These are phyloP conservation scores for Caenorhabditis doughertyi DNA, from an alignment of 2,888 invertebrate species.

Conservation along the genomic window DNA sequence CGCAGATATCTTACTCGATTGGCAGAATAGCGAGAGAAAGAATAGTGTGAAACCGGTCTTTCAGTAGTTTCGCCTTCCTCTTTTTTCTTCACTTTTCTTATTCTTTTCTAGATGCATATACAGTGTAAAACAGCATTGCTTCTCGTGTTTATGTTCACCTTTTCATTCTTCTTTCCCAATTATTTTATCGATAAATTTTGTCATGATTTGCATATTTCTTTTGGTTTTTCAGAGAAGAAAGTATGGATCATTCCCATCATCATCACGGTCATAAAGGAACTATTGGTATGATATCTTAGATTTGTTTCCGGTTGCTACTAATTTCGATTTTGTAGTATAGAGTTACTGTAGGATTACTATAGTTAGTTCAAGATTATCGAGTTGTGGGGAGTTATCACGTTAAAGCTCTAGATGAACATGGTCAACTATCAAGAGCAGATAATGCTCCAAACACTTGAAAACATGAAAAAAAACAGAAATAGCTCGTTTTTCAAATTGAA, in stretches of 20 bases:
- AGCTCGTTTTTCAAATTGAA: neutral
- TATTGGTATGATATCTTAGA: conserved; percentile 24
- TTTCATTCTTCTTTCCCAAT: conserved; percentile 1
- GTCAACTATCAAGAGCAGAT: too few relatives aligned
- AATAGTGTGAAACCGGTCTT: conserved; percentile 33
- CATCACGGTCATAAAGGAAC: conserved; percentile 53
- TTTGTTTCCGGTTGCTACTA: too few relatives aligned
- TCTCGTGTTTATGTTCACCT: conserved; percentile 18
- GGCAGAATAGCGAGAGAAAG: neutral
- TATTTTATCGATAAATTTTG: conserved; percentile 4
- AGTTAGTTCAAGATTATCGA: too few relatives aligned
- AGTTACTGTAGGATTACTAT: too few relatives aligned
- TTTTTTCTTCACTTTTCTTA: conserved; percentile 1
- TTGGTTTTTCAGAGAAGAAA: conserved; percentile 10
- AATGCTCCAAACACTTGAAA: too few relatives aligned
- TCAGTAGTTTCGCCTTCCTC: conserved; percentile 30
- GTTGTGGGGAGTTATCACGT: too few relatives aligned
- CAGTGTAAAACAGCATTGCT: conserved; percentile 21
- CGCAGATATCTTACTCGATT: conserved; percentile 18
- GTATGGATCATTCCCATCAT: conserved; percentile 50
- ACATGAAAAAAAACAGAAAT: too few relatives aligned
- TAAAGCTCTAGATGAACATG: too few relatives aligned
- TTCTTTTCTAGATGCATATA: conserved; percentile 34
- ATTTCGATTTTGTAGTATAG: too few relatives aligned
- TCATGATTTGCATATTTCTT: neutral